Base-by-base conservation (phyloP, 2,888 invertebrate species). In the Luperina nickerlii region DNA sequence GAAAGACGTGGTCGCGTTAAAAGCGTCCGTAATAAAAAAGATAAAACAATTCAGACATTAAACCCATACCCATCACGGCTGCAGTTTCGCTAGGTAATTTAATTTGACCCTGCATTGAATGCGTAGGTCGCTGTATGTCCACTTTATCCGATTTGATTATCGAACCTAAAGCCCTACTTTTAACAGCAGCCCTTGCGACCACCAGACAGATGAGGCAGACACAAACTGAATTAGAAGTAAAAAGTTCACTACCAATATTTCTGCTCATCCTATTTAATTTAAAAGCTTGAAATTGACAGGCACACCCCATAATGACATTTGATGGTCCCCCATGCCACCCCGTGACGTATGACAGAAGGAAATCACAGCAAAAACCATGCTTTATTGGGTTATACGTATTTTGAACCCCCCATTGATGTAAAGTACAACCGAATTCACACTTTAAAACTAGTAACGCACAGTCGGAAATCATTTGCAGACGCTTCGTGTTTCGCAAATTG, bases 361-460 rank as follows among this genome's bases (percentile, higher is more conserved):
- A 90, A 89, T 90, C 80, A 86, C 77, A 60, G 66, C 71, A 87
- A 82, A 89, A 84, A 81, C 42, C 65, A 13, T 54, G 32, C 18
- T 8, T 70, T 72, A 90, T 90, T 86, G 60, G 77, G 84, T 89
- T 82, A 88, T 54, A 0, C 38, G 68, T 51, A 13, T 24, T 27
- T n/a, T 0, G 24, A 24, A 45, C 20, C 82, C 85, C 85, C 62
- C 6, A 62, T 20, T 24, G 9, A 60, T 27, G 3, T 57, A 24
- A 48, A 48, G 20, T 13, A 32, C 63, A 79, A 27, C 27, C 13
- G n/a, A 83, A 62, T 54, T 48, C 24, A 69, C n/a, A 72, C 42
- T 73, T 48, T 81, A 67, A 51, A 0, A 0, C n/a, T 27, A 6
- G 2, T 0, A 0, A 0, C 0, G 4, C 38, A 79, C 27, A 32